Base-by-base conservation (phyloP, 2,888 invertebrate genomes). In the Deilephila porcellus region DNA sequence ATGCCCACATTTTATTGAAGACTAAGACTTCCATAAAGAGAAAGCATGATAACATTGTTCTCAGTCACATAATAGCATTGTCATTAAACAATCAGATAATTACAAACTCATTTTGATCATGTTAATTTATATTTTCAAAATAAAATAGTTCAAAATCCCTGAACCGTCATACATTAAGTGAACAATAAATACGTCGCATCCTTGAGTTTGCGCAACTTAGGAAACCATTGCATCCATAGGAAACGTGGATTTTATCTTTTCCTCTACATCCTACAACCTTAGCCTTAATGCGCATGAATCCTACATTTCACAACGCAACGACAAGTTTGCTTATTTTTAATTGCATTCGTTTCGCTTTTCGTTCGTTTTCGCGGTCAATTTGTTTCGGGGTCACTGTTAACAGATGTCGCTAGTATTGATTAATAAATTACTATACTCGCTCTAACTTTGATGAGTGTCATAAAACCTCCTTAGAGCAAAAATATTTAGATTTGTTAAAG, bases 241-340 rank as follows among this genome's bases (percentile, higher is more conserved):
- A 71, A 60, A 60, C 60, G 45, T 71, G 71, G 71, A 56, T 71
- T 34, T 71, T 56, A 71, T 71, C 60, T 45, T 20, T 60, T 45
- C 25, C 25, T 60, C 67, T 67, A 71, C 71, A 60, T 71, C 37
- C 45, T 60, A 60, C 71, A 71, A 17, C 71, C 71, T 71, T 71
- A 56, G 71, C 60, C 34, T 59, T 71, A 71, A 71, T 60, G 45
- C 37, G 45, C 60, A 60, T 60, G 45, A 45, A 45, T 71, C 71
- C 71, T 60, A 45, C 71, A 71, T 71, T 71, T 71, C 71, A 71
- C 34, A 71, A 71, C n/a, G 19, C 59, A 19, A 52, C 67, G 67
- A 67, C 67, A 67, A 67, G 25, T 37, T 64, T 64, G 20, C 20
- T 64, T 64, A 20, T 64, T 64, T 63, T 64, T 64, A 37, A 64